Conservation (phyloP, 2,888 invertebrate genomes). For the Pyrgus malvae region DNA sequence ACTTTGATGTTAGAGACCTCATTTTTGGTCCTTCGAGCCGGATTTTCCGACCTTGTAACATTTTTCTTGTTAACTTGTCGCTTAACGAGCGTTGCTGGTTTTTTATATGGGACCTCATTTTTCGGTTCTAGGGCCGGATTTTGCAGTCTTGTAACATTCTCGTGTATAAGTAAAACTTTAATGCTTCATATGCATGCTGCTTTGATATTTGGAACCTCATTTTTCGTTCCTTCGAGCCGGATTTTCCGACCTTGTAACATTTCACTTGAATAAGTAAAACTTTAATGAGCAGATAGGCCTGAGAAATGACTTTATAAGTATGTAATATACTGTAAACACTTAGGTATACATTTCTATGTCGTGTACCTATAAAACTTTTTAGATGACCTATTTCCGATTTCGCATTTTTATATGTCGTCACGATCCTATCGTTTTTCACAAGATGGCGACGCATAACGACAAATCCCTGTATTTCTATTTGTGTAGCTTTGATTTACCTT, state of each 20-base stretch:
- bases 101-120: too few relatives aligned
- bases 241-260: background rate
- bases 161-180: too few relatives aligned
- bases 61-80: too few relatives aligned
- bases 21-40: conserved; percentile 9
- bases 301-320: too few relatives aligned
- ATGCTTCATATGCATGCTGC: too few relatives aligned
- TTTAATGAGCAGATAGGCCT: too few relatives aligned
- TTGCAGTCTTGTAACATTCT: too few relatives aligned
- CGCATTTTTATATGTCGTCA: conserved; percentile 73
- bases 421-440: conserved; percentile 81
- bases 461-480: conserved; percentile 81
- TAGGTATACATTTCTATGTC: background rate
- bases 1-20: background rate
- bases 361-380: background rate
- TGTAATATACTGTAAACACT: too few relatives aligned
- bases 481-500: conserved; percentile 70
- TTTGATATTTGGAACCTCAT: background rate
- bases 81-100: too few relatives aligned
- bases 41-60: conserved; percentile 5
- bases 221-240: conserved; percentile 13
- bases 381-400: conserved; percentile 60
- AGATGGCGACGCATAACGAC: conserved; percentile 79
- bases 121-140: too few relatives aligned
- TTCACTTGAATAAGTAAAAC: too few relatives aligned